Base-by-base conservation (phyloP, 1,140 invertebrate genomes). In the Aphaenogaster floridana region DNA sequence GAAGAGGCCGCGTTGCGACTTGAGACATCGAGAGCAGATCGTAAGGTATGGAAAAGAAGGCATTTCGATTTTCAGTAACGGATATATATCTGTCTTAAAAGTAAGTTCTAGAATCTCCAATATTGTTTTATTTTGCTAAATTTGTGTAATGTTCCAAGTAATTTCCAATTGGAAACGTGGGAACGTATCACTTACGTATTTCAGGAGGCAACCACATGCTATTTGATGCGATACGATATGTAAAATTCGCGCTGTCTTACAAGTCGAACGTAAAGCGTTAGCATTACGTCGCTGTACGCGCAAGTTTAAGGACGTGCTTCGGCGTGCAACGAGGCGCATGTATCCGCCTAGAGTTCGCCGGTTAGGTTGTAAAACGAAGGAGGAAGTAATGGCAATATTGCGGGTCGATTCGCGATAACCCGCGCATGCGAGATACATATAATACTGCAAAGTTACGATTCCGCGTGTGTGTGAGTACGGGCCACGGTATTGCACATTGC, bases 301-400 rank as follows among this genome's bases (percentile, higher is more conserved):
- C 68, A 84, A 84, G 69, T 84, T 84, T 84, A 84, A 84, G 80
- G 54, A 76, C 69, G 80, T 28, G 52, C 69, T 48, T 74, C 28
- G 42, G 11, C 42, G 69, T 48, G 42, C 69, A 84, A 83, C 80
- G 68, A 74, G 42, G 80, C 54, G 45, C 69, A 3, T 42, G 34
- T 61, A 84, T 84, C 42, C 69, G 69, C 69, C 42, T 13, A 9
- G 17, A 52, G 54, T 59, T 72, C 57, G 57, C 78, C 59, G 11
- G 21, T 57, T 42, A 42, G 71, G 48, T 34, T 36, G 42, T 68
- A 74, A 87, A 74, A 87, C 78, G 71, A 79, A 87, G 36, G 36
- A 66, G 88, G 42, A 85, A 83, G 52, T 57, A 77, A 63, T 74
- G 42, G n/a, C 36, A 54, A 59, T 42, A 42, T 57, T 13, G 66